Evolutionary conservation across 2,888 invertebrate species (phyloP).

Genomic region (Frankliniella intonsa): DNA sequence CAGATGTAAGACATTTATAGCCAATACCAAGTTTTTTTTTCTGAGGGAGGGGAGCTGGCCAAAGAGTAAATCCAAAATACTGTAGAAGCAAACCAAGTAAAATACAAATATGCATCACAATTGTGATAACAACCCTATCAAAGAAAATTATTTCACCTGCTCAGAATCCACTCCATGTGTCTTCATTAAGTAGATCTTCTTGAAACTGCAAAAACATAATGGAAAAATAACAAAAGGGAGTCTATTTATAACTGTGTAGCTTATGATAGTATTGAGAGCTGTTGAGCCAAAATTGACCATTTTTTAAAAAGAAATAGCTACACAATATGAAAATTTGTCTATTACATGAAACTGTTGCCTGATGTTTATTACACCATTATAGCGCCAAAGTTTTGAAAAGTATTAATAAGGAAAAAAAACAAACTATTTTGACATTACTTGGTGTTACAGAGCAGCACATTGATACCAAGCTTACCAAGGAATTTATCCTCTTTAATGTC

Average conservation of each 20-base stretch:
- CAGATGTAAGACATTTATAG: background rate
- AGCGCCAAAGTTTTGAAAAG: background rate
- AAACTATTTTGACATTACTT: background rate
- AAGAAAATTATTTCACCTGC: slow-evolving; percentile 5
- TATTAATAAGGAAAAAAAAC: background rate
- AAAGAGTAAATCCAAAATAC: background rate
- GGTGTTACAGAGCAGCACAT: background rate
- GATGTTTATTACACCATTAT: background rate
- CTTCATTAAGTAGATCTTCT: slow-evolving; percentile 16
- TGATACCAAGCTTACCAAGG: slow-evolving; percentile 27
- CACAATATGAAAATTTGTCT: background rate
- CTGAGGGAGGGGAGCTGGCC: background rate
- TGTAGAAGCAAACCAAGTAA: background rate
- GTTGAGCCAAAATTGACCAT: background rate
- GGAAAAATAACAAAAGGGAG: background rate
- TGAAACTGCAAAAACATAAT: slow-evolving; percentile 7
- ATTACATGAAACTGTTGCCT: background rate
- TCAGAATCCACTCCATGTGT: slow-evolving; percentile 13
- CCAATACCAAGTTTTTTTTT: background rate
- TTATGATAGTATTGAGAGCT: background rate
- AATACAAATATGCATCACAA: background rate
- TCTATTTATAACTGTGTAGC: background rate
- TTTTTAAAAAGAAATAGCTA: background rate
- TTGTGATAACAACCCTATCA: background rate
- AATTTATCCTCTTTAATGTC: background rate